Conservation (phyloP, 2,797 vertebrate species). For the Cuculus canorus region DNA sequence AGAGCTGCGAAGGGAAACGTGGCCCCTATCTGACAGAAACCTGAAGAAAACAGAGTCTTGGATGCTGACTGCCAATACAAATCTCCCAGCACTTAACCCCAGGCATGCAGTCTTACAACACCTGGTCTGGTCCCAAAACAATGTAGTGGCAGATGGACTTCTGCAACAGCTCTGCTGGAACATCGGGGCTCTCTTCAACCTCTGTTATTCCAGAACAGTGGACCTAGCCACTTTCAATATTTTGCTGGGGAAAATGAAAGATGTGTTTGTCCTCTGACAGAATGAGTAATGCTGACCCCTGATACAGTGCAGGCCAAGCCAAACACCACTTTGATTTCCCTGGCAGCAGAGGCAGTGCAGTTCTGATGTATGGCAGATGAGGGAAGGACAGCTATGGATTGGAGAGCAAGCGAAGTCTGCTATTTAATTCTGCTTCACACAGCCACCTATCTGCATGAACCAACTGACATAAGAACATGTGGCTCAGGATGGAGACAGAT, state of each 20-base stretch:
- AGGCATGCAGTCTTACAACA: background rate
- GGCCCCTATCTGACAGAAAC: conserved; percentile 48
- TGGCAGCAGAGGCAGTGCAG: background rate
- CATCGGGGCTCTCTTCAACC: background rate
- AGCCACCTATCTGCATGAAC: background rate
- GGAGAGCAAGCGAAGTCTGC: background rate
- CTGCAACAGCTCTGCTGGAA: background rate
- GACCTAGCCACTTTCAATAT: background rate
- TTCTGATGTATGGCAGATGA: background rate
- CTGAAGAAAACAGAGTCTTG: background rate
- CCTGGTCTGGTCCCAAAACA: background rate
- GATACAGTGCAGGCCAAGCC: conserved; percentile 7
- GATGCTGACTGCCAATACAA: background rate
- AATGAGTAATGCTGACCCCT: conserved; percentile 26
- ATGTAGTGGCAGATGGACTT: background rate
- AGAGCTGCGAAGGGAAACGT: conserved; percentile 10
- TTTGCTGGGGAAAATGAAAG: background rate
- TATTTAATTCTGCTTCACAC: background rate
- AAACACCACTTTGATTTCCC: conserved; percentile 15
- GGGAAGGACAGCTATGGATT: background rate
- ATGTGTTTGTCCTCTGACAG: conserved; percentile 23
- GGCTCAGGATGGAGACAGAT: background rate
- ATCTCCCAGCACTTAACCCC: conserved; percentile 2
- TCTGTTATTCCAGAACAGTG: background rate
- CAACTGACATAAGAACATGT: rapidly evolving